Evolutionary conservation across 1,140 invertebrate species (phyloP), one percentile per base, ranked within the genome.

Genomic region (Globodera rostochiensis): DNA sequence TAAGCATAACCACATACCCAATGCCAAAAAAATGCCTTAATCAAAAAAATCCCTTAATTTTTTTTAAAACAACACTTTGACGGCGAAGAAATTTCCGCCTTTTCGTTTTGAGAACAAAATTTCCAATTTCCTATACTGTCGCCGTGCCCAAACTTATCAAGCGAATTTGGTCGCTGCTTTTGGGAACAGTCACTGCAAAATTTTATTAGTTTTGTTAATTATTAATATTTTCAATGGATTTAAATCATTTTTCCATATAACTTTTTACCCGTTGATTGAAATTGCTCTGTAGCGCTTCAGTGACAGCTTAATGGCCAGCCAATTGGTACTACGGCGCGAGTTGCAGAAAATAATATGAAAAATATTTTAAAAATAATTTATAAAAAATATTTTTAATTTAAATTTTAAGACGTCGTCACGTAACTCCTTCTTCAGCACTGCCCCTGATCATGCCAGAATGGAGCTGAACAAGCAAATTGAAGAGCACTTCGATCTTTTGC

Each of bases 291-390:
- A 69, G 7, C 76, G 66, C 60, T 60, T 47, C 21, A 81, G 46
- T 8, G 80, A 81, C 15, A 81, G 46, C 67, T 81, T 76, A 45
- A 81, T 53, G 15, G 80, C 80, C 46, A 81, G 53, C 80, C 80
- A 81, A 80, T 81, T 81, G 50, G 80, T 81, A n/a, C 45, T 79
- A 50, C 80, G 76, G 47, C 80, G 80, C 66, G 74, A 70, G 45
- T 81, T 81, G 50, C 80, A 81, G 67, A 81, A 81, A 69, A 81
- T 81, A 5, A 66, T 49, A 81, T 70, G 15, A 57, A 45, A 74
- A 80, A 19, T 25, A 25, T 25, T 80, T 5, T 13, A n/a, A 64
- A 45, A 50, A 25, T 64, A 57, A 66, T 19, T 80, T 15, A 0
- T 60, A 80, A 46, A 11, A n/a, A 77, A 25, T 25, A 25, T 15